Evolutionary conservation across 2,888 invertebrate genomes (phyloP).

Genomic region (Hipparchia semele): DNA sequence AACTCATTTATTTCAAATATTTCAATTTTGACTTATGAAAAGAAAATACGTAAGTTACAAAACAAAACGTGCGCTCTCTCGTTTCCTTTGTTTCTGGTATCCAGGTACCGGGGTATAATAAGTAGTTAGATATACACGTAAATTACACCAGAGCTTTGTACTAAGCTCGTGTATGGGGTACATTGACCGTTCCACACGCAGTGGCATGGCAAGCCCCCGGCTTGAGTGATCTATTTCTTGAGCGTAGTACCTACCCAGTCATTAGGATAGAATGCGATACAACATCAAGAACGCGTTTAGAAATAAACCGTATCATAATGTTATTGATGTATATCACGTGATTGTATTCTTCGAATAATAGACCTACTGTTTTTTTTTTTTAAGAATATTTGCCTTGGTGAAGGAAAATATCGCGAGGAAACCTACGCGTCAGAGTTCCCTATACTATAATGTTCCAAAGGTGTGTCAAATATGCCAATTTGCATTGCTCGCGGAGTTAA

Average conservation of each 20-base stretch:
- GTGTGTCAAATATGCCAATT: background rate
- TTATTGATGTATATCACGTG: constrained; percentile 1
- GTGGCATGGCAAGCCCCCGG: background rate
- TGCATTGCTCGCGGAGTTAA: background rate
- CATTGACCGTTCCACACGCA: constrained; percentile 24
- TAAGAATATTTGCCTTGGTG: background rate
- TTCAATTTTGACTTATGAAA: too few species aligned
- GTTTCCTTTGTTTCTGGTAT: constrained; percentile 14
- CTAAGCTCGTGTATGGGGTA: constrained; percentile 17
- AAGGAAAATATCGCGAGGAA: background rate
- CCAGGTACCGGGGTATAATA: constrained; percentile 9
- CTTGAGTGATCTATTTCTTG: constrained; percentile 15
- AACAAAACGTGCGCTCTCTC: constrained; percentile 9
- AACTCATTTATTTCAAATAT: too few species aligned
- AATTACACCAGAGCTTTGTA: constrained; percentile 18
- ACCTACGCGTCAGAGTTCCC: background rate
- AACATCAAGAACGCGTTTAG: constrained; percentile 7
- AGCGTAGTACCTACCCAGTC: background rate
- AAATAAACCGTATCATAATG: constrained; percentile 13
- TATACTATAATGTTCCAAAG: background rate
- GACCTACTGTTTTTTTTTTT: too few species aligned
- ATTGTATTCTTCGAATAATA: background rate
- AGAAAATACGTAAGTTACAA: background rate
- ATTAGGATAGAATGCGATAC: constrained; percentile 9
- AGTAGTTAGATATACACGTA: constrained; percentile 7